Conservation (phyloP, 1,140 invertebrate species). For the Trachelipus rathkii region DNA sequence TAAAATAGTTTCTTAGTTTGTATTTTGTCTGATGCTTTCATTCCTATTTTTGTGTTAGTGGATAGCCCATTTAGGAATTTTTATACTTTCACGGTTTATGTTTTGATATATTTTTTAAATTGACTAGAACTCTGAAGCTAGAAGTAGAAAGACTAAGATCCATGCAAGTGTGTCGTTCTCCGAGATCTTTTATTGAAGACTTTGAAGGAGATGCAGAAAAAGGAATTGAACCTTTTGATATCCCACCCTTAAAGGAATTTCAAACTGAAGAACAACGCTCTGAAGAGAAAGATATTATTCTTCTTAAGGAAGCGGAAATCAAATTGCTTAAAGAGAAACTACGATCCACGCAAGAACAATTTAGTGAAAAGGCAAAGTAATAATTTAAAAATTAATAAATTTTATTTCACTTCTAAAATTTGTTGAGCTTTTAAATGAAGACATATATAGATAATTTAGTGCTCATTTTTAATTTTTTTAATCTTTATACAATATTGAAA, state of each 20-base stretch:
- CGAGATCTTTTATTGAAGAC: constrained; percentile 49
- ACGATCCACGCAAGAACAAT: constrained; percentile 17
- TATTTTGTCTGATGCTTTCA: too few species aligned
- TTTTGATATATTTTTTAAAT: too few species aligned
- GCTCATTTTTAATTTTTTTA: too few species aligned
- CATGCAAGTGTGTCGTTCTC: constrained; percentile 57
- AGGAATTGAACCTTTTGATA: not conserved
- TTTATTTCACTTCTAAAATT: too few species aligned
- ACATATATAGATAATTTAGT: too few species aligned
- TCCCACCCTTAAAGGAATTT: constrained; percentile 19
- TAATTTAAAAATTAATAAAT: not conserved
- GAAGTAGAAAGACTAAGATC: constrained; percentile 65
- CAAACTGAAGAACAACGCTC: constrained; percentile 52
- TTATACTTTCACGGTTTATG: too few species aligned
- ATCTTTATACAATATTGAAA: too few species aligned
- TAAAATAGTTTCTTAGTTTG: too few species aligned
- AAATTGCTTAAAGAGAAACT: constrained; percentile 32
- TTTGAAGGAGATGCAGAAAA: not conserved
- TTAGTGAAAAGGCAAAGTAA: constrained; percentile 49
- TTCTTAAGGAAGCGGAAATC: constrained; percentile 58
- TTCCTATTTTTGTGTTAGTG: too few species aligned
- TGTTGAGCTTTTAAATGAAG: too few species aligned
- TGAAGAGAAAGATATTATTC: constrained; percentile 58
- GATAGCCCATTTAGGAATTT: too few species aligned
- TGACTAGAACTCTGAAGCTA: constrained; percentile 56